These are phyloP conservation scores for Sinocyclocheilus rhinocerous DNA, from an alignment of 2,113 vertebrate species.

Conservation along the genomic window DNA sequence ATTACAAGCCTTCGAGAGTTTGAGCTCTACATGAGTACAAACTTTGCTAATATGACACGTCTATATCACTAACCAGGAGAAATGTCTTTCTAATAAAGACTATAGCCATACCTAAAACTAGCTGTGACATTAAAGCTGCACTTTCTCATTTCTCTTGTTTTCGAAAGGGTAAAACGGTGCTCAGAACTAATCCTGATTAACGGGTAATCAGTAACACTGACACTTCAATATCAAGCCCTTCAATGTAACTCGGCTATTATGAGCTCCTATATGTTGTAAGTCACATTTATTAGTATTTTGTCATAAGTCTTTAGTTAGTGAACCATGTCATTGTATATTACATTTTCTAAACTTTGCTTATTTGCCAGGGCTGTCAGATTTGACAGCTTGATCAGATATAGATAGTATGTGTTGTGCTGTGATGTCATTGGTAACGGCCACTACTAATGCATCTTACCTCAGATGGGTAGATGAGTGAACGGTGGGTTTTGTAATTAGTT, in stretches of 20 bases:
- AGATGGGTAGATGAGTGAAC: background rate
- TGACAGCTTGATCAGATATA: background rate
- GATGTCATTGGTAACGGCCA: conserved; percentile 41
- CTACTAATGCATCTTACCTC: conserved; percentile 44
- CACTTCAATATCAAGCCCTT: conserved; percentile 11
- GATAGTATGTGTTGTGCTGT: conserved; percentile 13
- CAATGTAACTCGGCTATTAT: background rate
- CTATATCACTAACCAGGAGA: conserved; percentile 18
- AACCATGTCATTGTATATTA: conserved; percentile 10
- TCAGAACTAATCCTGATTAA: conserved; percentile 9
- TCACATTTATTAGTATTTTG: conserved; percentile 32
- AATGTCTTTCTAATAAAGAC: conserved; percentile 11
- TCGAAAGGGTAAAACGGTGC: conserved; percentile 20
- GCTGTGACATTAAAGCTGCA: conserved; percentile 38
- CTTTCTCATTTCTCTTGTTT: conserved; percentile 30
- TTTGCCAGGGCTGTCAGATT: background rate
- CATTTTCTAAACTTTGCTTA: conserved; percentile 24
- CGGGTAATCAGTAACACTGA: conserved; percentile 1
- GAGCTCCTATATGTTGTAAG: background rate
- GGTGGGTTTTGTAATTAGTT: conserved; percentile 1
- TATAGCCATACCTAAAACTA: conserved; percentile 53
- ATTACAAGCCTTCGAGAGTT: conserved; percentile 4
- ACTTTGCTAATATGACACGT: background rate
- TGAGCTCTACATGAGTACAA: background rate
- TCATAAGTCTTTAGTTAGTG: conserved; percentile 1